phyloP scores from a whole-genome alignment of 2,113 vertebrate species.

The Laticauda laticaudata region DNA sequence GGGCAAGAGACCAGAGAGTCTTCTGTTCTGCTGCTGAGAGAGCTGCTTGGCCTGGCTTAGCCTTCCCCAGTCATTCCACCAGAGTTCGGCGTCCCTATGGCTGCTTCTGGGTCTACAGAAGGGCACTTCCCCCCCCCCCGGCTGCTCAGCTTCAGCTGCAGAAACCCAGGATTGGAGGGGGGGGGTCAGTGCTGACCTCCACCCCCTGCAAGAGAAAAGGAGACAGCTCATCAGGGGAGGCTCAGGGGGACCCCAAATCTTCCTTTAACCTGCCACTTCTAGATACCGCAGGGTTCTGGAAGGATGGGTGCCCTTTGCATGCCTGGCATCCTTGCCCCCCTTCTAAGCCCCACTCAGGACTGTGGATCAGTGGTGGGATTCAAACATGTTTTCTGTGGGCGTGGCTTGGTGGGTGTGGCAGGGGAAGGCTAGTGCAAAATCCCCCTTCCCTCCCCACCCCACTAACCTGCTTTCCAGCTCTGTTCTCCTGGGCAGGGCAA shows the following conservation, averaged over 20 bases:
- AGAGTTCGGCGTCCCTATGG: too few relatives aligned
- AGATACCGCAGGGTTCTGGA: not conserved
- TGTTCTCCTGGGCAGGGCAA: too few relatives aligned
- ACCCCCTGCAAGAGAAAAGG: not conserved
- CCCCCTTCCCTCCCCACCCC: too few relatives aligned
- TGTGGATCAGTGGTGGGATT: too few relatives aligned
- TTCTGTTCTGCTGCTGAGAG: not conserved
- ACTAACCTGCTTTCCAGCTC: too few relatives aligned
- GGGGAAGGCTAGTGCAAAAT: too few relatives aligned
- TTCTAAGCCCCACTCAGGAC: not conserved
- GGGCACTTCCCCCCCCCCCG: not conserved
- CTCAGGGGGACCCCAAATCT: not conserved
- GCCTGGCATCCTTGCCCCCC: fast-evolving
- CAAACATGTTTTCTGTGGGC: too few relatives aligned
- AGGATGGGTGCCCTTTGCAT: not conserved
- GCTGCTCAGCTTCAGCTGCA: not conserved
- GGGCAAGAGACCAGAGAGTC: not conserved
- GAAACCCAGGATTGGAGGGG: too few relatives aligned
- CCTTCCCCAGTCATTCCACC: not conserved
- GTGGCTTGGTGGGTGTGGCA: too few relatives aligned
- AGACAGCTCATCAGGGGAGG: too few relatives aligned
- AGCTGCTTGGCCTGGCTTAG: not conserved
- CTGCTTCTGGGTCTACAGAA: not conserved
- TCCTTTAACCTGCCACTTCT: not conserved
- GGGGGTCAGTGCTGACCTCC: not conserved